phyloP scores from a whole-genome alignment of 2,113 vertebrate species.

The Pelusios castaneus region DNA sequence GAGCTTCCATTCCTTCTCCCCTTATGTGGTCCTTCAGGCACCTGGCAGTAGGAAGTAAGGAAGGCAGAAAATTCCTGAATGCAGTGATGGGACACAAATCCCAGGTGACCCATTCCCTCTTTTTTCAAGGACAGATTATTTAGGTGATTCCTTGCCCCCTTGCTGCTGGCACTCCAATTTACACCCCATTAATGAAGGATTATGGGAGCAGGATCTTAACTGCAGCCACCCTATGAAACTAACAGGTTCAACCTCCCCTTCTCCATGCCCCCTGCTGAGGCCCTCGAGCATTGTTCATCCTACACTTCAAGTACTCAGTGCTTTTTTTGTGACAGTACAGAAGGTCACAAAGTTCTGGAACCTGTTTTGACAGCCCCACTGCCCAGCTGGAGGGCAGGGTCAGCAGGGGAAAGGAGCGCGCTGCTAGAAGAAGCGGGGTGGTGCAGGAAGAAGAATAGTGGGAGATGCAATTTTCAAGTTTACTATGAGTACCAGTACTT shows the following conservation, averaged over 20 bases:
- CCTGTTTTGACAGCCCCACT: too few relatives aligned
- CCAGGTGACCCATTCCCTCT: not conserved
- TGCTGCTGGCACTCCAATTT: not conserved
- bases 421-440: too few relatives aligned
- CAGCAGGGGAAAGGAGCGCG: too few relatives aligned
- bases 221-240: not conserved
- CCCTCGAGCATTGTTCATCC: not conserved
- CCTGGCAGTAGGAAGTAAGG: not conserved
- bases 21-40: not conserved
- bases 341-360: too few relatives aligned
- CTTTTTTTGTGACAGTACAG: too few relatives aligned
- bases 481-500: too few relatives aligned
- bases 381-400: too few relatives aligned
- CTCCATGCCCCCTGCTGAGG: not conserved
- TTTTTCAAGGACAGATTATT: not conserved
- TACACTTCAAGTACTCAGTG: too few relatives aligned
- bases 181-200: not conserved
- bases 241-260: not conserved
- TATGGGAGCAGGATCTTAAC: slow-evolving; percentile 20
- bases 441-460: too few relatives aligned
- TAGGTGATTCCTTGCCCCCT: not conserved
- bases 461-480: too few relatives aligned
- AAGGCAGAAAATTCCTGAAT: not conserved
- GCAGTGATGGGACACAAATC: not conserved
- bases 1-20: not conserved